These are phyloP conservation scores for Anolis apletophallus DNA, from an alignment of 2,797 vertebrate species.

Conservation along the genomic window DNA sequence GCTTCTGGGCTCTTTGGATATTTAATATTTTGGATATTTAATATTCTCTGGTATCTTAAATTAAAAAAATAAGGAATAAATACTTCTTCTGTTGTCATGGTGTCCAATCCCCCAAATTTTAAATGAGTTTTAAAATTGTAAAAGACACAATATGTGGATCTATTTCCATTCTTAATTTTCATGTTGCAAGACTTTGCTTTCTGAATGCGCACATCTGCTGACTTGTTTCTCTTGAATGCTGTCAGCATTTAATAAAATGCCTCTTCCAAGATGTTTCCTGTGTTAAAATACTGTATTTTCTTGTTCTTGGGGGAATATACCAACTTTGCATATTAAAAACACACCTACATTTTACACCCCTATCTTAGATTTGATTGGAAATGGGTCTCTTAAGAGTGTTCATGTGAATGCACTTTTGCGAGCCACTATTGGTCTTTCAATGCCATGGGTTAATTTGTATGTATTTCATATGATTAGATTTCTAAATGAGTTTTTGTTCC, in stretches of 20 bases:
- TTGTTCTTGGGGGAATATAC: not conserved
- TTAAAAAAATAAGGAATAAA: not conserved
- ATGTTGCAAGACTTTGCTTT: not conserved
- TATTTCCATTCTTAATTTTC: not conserved
- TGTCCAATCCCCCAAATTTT: not conserved
- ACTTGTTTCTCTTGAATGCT: not conserved
- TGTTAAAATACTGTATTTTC: not conserved
- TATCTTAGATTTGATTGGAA: not conserved
- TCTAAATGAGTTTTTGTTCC: not conserved
- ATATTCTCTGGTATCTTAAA: not conserved
- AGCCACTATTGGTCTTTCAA: not conserved
- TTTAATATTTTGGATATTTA: not conserved
- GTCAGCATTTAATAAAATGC: not conserved
- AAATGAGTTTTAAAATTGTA: not conserved
- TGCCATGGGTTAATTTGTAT: not conserved
- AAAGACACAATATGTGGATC: not conserved
- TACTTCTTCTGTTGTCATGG: not conserved
- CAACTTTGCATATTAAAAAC: not conserved
- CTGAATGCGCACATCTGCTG: not conserved
- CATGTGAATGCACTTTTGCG: not conserved
- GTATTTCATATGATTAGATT: not conserved
- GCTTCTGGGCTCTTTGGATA: not conserved
- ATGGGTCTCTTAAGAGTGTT: not conserved
- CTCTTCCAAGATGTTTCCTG: not conserved
- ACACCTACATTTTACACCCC: not conserved